Evolutionary conservation across 2,888 invertebrate species (phyloP), one percentile per base, ranked within the genome.

Genomic region (Schizotus pectinicornis): DNA sequence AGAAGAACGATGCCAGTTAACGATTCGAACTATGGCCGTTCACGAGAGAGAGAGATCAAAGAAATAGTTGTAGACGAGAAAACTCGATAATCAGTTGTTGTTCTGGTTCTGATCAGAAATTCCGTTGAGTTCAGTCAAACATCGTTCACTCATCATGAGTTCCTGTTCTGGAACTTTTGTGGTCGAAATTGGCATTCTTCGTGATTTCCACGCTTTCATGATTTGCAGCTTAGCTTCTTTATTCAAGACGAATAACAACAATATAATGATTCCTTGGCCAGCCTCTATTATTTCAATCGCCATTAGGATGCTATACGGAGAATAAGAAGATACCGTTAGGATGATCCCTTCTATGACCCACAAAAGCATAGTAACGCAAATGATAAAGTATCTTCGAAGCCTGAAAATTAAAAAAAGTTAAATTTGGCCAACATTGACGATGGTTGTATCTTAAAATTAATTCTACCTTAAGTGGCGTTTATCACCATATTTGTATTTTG

Each of bases 211-310:
- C 42, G 36, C 62, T 35, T 54, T 43, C 33, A 53, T 49, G 46
- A 70, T 62, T 58, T 67, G 61, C n/a, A 39, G 59, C 42, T 61
- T 62, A 1, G 69, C 67, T 42, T 70, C 64, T 47, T 67, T 65
- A 54, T 70, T 70, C 7, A 68, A 36, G 7, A 70, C 68, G 45
- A 69, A 72, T 31, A 68, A 65, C 7, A 69, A 55, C 11, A 69
- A 42, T 2, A 59, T 50, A 42, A 67, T 61, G 36, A 69, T 62
- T 35, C 72, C 72, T 50, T 69, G 68, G 31, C 60, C 62, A 33
- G 68, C 68, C 58, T 71, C 71, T 38, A 72, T 64, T 30, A 69
- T 61, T 43, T 69, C 69, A 22, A 69, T 59, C 8, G 67, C 67
- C 7, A 63, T 46, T 34, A 64, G 60, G 8, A 63, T 55, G 31